A percentile compares a stretch with the other conserved stretches of the same genome.
These are phyloP conservation scores for Oxyura jamaicensis DNA, from an alignment of 2,113 vertebrate genomes.

Conservation along the genomic window DNA sequence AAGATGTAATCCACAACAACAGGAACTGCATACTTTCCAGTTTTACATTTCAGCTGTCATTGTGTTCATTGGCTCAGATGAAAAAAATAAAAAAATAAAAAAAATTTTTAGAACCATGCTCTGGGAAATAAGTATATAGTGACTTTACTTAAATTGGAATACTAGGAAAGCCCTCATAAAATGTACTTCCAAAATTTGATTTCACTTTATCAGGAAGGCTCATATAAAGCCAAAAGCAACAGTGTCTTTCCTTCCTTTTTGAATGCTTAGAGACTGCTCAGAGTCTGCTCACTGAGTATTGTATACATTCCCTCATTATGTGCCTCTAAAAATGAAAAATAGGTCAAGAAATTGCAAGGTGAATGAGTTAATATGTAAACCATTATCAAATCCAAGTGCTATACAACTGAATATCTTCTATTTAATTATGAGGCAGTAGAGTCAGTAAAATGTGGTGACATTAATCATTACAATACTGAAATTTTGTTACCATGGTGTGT, in stretches of 20 bases:
- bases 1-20: not conserved
- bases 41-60: not conserved
- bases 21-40: not conserved
- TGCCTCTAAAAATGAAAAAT: constrained; percentile 32
- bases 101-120: not conserved
- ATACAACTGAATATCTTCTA: not conserved
- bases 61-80: not conserved
- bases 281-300: not conserved
- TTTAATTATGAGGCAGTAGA: constrained; percentile 56
- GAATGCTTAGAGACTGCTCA: not conserved
- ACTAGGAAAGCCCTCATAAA: not conserved
- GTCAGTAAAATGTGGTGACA: constrained; percentile 16
- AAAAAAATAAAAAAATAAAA: not conserved
- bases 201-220: not conserved
- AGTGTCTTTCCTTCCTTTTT: not conserved
- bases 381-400: not conserved
- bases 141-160: not conserved
- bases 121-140: not conserved
- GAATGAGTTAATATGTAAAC: constrained; percentile 41
- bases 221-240: not conserved
- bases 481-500: constrained; percentile 19
- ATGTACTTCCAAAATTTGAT: not conserved
- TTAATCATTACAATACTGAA: constrained; percentile 41
- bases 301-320: not conserved
- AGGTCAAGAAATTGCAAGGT: constrained; percentile 42